Percentiles rank a stretch among this genome's conserved stretches.
Evolutionary conservation across 2,797 vertebrate genomes (phyloP).

Genomic region (Sandelia bainsii): DNA sequence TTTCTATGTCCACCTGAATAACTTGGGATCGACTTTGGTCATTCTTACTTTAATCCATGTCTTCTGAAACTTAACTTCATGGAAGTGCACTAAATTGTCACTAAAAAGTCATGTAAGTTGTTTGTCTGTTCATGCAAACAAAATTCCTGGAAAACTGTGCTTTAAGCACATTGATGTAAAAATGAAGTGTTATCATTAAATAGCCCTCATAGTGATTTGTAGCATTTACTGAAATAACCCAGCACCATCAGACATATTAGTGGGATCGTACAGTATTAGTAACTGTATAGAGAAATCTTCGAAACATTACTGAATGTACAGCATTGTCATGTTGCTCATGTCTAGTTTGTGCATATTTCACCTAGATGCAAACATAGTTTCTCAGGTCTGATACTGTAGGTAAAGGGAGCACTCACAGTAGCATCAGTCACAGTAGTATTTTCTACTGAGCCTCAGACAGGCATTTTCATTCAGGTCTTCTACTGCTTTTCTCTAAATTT

Average conservation of each 20-base stretch:
- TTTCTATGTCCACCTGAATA: background rate
- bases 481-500: background rate
- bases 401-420: background rate
- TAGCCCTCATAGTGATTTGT: background rate
- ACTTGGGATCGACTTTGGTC: background rate
- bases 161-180: conserved; percentile 6
- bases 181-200: background rate
- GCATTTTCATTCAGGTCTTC: background rate
- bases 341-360: conserved; percentile 13
- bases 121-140: too few relatives aligned
- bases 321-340: background rate
- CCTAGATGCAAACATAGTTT: background rate
- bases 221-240: background rate
- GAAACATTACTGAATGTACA: background rate
- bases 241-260: background rate
- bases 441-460: conserved; percentile 10
- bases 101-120: too few relatives aligned
- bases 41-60: background rate
- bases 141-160: too few relatives aligned
- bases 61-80: background rate
- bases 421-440: background rate
- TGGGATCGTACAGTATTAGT: background rate
- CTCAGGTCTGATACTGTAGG: background rate
- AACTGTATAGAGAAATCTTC: background rate
- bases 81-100: background rate